Percentiles rank a stretch among this genome's conserved stretches.
Evolutionary conservation across 2,888 invertebrate species (phyloP).

Genomic region (Ametastegia equiseti): DNA sequence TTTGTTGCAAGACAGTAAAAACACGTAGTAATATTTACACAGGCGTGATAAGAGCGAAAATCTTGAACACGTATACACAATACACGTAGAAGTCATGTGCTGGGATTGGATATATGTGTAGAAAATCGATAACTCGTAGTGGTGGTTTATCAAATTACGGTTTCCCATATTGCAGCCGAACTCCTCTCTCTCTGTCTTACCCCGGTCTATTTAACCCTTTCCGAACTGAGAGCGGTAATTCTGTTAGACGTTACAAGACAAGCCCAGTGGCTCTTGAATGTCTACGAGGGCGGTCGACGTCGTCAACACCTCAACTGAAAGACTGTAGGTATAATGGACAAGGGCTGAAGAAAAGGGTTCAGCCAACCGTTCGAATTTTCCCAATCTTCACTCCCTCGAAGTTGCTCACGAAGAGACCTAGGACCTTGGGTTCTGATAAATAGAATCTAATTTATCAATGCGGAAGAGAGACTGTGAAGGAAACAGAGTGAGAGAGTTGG

Average conservation of each 20-base stretch:
- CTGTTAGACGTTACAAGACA: constrained; percentile 49
- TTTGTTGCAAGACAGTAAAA: too few relatives aligned
- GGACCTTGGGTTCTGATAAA: background rate
- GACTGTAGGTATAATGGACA: background rate
- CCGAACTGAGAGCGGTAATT: constrained; percentile 49
- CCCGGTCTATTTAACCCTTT: constrained; percentile 47
- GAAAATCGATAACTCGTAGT: constrained; percentile 50
- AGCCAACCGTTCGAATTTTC: background rate
- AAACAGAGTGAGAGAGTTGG: background rate
- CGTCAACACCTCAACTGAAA: background rate
- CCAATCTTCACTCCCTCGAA: background rate
- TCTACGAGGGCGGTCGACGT: background rate
- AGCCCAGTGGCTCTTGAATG: constrained; percentile 3
- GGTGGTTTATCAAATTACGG: constrained; percentile 53
- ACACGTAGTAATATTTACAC: too few relatives aligned
- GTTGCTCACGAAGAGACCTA: background rate
- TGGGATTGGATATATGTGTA: background rate
- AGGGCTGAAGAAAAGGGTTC: constrained; percentile 21
- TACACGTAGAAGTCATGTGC: background rate
- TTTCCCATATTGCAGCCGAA: constrained; percentile 51
- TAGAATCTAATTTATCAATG: constrained; percentile 30
- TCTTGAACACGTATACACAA: background rate
- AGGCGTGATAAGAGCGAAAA: background rate
- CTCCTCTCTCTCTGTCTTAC: constrained; percentile 1
- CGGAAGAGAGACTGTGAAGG: background rate